Conservation (phyloP, 2,888 invertebrate species). For the Escarpia spicata region DNA sequence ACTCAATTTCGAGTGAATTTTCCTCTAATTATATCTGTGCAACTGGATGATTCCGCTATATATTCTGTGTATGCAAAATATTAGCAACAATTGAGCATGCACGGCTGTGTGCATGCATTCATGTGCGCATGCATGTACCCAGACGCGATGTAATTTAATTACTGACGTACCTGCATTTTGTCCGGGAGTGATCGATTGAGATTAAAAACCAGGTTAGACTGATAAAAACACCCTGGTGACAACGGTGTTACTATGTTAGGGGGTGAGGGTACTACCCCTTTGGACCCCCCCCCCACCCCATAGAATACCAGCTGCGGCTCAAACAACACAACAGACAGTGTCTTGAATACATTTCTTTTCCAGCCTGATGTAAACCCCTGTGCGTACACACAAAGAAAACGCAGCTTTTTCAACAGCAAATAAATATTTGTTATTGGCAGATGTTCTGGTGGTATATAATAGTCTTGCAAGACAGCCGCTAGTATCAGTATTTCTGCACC, state of each 20-base stretch:
- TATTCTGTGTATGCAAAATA: neutral
- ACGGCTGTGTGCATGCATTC: neutral
- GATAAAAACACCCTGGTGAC: neutral
- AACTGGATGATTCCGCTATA: neutral
- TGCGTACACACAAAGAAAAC: neutral
- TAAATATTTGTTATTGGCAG: slow-evolving; percentile 1
- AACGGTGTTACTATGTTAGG: neutral
- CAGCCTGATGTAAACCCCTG: neutral
- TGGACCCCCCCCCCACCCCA: neutral
- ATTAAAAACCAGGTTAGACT: neutral
- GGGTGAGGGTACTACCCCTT: neutral
- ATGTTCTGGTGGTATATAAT: neutral
- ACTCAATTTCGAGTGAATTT: neutral
- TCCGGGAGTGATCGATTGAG: neutral
- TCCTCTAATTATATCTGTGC: neutral
- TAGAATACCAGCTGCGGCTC: neutral
- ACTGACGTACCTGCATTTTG: neutral
- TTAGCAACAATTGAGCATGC: neutral
- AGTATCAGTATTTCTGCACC: slow-evolving; percentile 1
- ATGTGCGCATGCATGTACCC: neutral
- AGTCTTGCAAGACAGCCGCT: neutral
- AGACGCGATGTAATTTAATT: neutral
- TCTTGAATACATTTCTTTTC: neutral
- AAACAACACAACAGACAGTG: neutral
- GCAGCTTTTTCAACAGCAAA: neutral